Percentiles rank a stretch among this genome's conserved stretches.
Conservation (phyloP, 2,113 vertebrate species). For the Sapajus apella region DNA sequence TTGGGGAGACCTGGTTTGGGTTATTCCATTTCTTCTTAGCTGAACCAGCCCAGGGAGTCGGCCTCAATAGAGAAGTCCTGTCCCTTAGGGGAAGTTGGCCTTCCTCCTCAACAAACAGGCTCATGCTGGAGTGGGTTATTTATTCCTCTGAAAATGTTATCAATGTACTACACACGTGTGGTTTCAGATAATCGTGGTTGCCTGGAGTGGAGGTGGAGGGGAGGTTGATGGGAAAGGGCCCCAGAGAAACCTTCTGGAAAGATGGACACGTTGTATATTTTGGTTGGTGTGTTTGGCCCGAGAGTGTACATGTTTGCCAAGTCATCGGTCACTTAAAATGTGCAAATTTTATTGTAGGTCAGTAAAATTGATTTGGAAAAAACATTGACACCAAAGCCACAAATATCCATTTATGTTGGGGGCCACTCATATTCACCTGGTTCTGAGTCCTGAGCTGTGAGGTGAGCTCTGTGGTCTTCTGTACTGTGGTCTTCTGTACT, state of each 20-base stretch:
- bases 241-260: background rate
- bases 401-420: background rate
- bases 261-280: background rate
- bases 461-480: background rate
- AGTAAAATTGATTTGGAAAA: background rate
- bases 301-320: background rate
- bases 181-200: background rate
- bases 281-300: background rate
- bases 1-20: background rate
- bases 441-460: background rate
- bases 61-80: background rate
- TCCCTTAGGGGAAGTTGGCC: constrained; percentile 28
- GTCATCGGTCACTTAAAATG: background rate
- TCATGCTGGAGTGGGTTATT: background rate
- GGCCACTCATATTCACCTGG: background rate
- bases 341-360: background rate
- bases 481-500: background rate
- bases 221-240: background rate
- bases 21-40: background rate
- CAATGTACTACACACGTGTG: background rate
- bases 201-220: background rate
- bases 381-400: background rate
- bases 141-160: constrained; percentile 50
- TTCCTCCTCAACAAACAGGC: background rate
- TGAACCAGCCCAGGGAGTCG: background rate